Percentiles rank a stretch among this genome's conserved stretches.
phyloP scores from a whole-genome alignment of 2,888 invertebrate species.

The Arctia plantaginis region DNA sequence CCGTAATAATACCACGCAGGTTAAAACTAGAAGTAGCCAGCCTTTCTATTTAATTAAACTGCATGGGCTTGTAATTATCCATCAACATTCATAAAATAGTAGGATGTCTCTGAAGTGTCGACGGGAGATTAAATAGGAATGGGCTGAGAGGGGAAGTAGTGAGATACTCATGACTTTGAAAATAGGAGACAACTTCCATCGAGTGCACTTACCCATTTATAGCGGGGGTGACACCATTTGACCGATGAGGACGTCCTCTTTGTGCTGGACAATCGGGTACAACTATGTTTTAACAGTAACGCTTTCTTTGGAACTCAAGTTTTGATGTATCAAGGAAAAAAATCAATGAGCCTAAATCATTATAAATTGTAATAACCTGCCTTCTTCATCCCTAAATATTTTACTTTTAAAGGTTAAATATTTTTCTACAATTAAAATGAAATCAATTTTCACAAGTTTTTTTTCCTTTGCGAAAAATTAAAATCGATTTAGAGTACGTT shows the following conservation, averaged over 20 bases:
- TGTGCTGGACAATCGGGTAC: conserved; percentile 28
- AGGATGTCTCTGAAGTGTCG: conserved; percentile 25
- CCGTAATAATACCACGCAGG: conserved; percentile 24
- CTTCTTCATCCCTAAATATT: no score
- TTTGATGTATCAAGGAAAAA: no score
- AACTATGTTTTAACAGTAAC: conserved; percentile 24
- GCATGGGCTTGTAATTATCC: conserved; percentile 35
- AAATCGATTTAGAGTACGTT: no score
- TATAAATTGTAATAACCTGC: no score
- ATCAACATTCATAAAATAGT: conserved; percentile 32
- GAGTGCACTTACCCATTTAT: conserved; percentile 73
- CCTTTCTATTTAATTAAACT: conserved; percentile 52
- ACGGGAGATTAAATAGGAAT: conserved; percentile 9
- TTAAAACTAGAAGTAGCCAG: conserved; percentile 31
- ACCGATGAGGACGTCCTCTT: conserved; percentile 50
- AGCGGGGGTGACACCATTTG: conserved; percentile 55
- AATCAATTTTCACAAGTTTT: no score
- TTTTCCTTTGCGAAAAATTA: no score
- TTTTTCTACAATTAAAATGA: no score
- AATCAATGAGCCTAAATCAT: no score
- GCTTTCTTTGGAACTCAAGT: background rate
- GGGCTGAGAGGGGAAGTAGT: conserved; percentile 34
- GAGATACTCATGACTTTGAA: conserved; percentile 77
- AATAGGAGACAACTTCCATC: conserved; percentile 68
- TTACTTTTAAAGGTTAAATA: no score